These are phyloP conservation scores for Hylomyscus alleni DNA, from an alignment of 2,797 vertebrate genomes.

Conservation along the genomic window DNA sequence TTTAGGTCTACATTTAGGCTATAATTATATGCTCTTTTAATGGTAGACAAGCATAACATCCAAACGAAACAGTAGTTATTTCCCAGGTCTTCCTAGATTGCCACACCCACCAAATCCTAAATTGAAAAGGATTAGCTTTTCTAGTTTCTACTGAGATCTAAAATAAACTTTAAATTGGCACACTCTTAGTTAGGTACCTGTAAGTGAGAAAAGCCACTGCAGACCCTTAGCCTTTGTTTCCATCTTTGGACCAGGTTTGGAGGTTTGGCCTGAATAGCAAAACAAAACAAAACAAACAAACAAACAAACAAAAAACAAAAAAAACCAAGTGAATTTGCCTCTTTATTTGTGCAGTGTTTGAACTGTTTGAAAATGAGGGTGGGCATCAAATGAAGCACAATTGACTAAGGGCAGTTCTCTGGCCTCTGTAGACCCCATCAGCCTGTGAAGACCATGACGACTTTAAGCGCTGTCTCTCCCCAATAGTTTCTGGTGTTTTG, in stretches of 20 bases:
- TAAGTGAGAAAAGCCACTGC: slow-evolving; percentile 30
- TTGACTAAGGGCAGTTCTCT: not conserved
- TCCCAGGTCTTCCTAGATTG: slow-evolving; percentile 71
- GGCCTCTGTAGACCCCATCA: too few species aligned
- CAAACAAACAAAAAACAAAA: not conserved
- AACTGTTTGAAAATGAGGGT: not conserved
- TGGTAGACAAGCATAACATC: slow-evolving; percentile 66
- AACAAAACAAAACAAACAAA: slow-evolving; percentile 11
- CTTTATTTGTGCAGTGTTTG: slow-evolving; percentile 1
- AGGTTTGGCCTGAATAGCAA: slow-evolving; percentile 16
- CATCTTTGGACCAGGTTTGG: not conserved
- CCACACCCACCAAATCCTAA: slow-evolving; percentile 69
- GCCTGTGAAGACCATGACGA: not conserved
- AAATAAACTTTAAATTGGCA: slow-evolving; percentile 60
- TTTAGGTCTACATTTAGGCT: slow-evolving; percentile 67
- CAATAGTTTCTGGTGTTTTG: not conserved
- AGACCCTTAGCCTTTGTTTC: not conserved
- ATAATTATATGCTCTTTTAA: slow-evolving; percentile 75
- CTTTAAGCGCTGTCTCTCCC: not conserved
- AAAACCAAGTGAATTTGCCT: not conserved
- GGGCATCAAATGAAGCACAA: not conserved
- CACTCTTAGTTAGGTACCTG: not conserved
- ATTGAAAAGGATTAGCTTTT: slow-evolving; percentile 63
- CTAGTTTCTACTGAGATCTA: slow-evolving; percentile 31
- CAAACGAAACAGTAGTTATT: slow-evolving; percentile 74